Percentiles rank a stretch among this genome's conserved stretches.
phyloP scores from a whole-genome alignment of 2,113 vertebrate species.

The Corythornis vintsioides region DNA sequence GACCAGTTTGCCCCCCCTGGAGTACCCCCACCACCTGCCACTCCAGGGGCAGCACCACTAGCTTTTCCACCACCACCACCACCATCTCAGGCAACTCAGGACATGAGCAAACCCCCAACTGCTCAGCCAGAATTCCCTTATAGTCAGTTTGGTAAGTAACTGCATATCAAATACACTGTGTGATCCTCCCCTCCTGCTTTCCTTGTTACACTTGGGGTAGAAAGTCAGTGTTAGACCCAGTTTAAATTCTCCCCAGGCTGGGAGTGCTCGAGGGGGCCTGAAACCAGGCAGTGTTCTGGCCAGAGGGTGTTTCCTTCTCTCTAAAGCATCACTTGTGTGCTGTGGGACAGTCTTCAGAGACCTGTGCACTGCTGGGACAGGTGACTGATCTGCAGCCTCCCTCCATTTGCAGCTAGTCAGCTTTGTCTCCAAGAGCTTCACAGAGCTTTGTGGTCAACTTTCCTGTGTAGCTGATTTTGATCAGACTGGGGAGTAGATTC shows the following conservation, averaged over 20 bases:
- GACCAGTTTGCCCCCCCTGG: conserved; percentile 94
- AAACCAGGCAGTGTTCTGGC: not conserved
- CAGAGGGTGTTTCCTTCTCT: not conserved
- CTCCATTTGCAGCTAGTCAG: not conserved
- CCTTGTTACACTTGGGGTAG: not conserved
- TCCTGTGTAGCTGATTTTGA: not conserved
- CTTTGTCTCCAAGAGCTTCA: not conserved
- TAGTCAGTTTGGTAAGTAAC: conserved; percentile 95
- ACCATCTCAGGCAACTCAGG: conserved; percentile 94
- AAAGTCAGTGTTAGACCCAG: not conserved
- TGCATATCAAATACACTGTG: not conserved
- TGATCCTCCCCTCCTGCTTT: not conserved
- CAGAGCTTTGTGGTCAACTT: not conserved
- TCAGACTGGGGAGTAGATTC: not conserved
- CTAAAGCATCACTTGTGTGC: not conserved
- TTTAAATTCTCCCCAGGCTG: not conserved
- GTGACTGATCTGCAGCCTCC: not conserved
- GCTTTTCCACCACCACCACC: conserved; percentile 94
- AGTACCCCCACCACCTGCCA: conserved; percentile 92
- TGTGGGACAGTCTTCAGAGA: not conserved
- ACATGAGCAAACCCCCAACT: conserved; percentile 95
- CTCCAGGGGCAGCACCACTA: conserved; percentile 89
- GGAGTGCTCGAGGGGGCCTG: not conserved
- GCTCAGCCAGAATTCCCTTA: conserved; percentile 97
- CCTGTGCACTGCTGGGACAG: not conserved